phyloP scores from a whole-genome alignment of 2,888 invertebrate genomes.

The Crossocerus cetratus region DNA sequence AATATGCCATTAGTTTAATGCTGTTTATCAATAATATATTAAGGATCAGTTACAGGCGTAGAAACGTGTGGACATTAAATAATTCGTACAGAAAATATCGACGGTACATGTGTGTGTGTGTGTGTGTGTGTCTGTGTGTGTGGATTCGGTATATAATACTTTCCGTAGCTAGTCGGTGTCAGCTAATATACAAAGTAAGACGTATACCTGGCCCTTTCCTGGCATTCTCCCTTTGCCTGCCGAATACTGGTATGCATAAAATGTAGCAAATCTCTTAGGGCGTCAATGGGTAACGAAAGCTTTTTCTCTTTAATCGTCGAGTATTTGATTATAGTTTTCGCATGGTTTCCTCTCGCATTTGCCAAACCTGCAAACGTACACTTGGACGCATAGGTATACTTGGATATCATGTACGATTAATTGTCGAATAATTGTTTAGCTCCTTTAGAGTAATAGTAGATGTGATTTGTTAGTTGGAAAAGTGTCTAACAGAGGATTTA shows the following conservation, averaged over 20 bases:
- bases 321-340: not conserved
- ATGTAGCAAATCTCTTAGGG: constrained; percentile 10
- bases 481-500: too few species aligned
- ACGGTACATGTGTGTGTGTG: too few species aligned
- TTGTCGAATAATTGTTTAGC: not conserved
- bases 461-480: too few species aligned
- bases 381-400: not conserved
- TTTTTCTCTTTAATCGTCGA: not conserved
- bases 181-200: constrained; percentile 2
- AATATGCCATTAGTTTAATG: too few species aligned
- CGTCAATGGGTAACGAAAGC: not conserved
- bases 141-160: too few species aligned
- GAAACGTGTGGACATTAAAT: too few species aligned
- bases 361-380: not conserved
- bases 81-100: too few species aligned
- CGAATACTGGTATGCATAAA: constrained; percentile 11
- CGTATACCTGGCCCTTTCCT: not conserved
- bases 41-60: too few species aligned
- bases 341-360: not conserved
- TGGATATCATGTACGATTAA: not conserved
- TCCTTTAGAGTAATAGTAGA: not conserved
- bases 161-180: too few species aligned
- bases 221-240: not conserved
- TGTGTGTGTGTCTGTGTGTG: too few species aligned
- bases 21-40: too few species aligned